A percentile compares a stretch with the other conserved stretches of the same genome.
These are phyloP conservation scores for Macroramphosus scolopax DNA, from an alignment of 2,797 vertebrate species.

Conservation along the genomic window DNA sequence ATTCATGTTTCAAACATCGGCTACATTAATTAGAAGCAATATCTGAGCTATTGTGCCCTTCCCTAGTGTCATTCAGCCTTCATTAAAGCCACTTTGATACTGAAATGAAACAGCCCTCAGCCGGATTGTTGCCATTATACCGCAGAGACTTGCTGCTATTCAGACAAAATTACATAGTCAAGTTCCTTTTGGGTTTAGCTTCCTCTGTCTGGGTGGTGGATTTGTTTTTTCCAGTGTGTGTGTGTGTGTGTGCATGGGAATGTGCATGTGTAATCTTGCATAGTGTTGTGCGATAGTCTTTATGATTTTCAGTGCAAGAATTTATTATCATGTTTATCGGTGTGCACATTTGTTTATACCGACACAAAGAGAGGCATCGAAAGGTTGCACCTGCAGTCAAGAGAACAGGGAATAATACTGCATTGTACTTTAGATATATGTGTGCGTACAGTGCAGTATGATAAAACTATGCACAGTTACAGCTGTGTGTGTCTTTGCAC, in stretches of 20 bases:
- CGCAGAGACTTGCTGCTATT: slow-evolving; percentile 52
- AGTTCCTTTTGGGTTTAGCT: slow-evolving; percentile 48
- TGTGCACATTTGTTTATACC: too few relatives aligned
- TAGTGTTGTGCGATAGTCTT: too few relatives aligned
- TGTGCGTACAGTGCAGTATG: too few relatives aligned
- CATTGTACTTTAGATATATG: too few relatives aligned
- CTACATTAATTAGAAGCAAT: slow-evolving; percentile 72
- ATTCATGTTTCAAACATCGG: slow-evolving; percentile 64
- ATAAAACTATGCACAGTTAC: too few relatives aligned
- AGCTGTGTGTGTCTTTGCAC: too few relatives aligned
- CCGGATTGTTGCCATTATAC: slow-evolving; percentile 64
- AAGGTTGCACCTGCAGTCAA: too few relatives aligned
- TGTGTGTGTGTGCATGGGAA: slow-evolving; percentile 4
- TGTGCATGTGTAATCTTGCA: slow-evolving; percentile 16
- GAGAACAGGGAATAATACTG: too few relatives aligned
- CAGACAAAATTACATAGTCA: slow-evolving; percentile 55
- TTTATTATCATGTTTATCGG: too few relatives aligned
- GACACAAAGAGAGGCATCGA: too few relatives aligned
- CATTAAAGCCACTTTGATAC: slow-evolving; percentile 75
- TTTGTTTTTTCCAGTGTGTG: slow-evolving; percentile 29
- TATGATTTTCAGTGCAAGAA: too few relatives aligned
- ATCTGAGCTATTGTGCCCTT: slow-evolving; percentile 66
- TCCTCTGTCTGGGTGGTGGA: slow-evolving; percentile 29
- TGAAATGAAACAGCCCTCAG: slow-evolving; percentile 71
- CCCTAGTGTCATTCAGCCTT: slow-evolving; percentile 70